Percentiles rank a stretch among this genome's conserved stretches.
Conservation (phyloP, 2,888 invertebrate genomes). For the Tachina grossa region DNA sequence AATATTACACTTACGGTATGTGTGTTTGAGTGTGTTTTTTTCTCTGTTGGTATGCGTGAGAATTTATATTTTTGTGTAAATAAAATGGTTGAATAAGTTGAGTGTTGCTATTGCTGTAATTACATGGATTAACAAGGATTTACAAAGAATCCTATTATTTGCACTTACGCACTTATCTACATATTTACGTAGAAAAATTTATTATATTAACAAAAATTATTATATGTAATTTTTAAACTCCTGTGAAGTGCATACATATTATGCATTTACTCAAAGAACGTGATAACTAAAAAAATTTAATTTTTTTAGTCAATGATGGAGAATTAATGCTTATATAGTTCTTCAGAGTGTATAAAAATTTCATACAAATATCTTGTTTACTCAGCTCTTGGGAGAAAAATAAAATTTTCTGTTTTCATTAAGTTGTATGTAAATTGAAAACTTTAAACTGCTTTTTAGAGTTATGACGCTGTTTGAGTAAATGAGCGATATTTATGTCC, state of each 20-base stretch:
- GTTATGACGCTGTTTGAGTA: no score
- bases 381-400: no score
- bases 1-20: constrained; percentile 32
- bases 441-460: no score
- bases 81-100: constrained; percentile 54
- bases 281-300: no score
- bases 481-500: not conserved
- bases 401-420: no score
- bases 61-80: constrained; percentile 48
- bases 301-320: no score
- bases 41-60: constrained; percentile 24
- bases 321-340: no score
- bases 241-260: no score
- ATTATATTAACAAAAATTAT: constrained; percentile 13
- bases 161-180: not conserved
- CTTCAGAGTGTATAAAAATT: no score
- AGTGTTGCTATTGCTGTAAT: constrained; percentile 66
- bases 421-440: no score
- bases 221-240: not conserved
- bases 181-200: constrained; percentile 1
- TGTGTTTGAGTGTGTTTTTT: not conserved
- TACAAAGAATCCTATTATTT: constrained; percentile 62
- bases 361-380: no score
- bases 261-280: no score
- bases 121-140: constrained; percentile 72